Conservation (phyloP, 1,140 invertebrate genomes). For the Trichomalopsis sarcophagae region DNA sequence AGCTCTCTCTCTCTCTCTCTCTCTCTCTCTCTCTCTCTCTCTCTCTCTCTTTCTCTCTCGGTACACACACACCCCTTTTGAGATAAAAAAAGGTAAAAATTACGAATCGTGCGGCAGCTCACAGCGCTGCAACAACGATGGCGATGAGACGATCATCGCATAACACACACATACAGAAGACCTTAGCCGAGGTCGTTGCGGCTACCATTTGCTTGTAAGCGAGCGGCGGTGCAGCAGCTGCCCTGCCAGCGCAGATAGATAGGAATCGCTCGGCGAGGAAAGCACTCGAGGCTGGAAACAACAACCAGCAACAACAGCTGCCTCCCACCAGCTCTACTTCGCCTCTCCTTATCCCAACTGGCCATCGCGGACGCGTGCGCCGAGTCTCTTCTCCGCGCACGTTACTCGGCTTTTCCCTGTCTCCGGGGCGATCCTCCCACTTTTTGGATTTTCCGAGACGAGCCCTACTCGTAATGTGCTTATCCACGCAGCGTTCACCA, state of each 20-base stretch:
- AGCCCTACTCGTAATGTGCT: neutral
- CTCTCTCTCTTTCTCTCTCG: neutral
- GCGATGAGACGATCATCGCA: neutral
- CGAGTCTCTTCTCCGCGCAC: neutral
- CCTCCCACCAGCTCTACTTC: slow-evolving; percentile 57
- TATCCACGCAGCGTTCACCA: neutral
- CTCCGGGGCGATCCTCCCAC: neutral
- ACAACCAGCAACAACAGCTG: slow-evolving; percentile 60
- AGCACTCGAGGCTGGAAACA: slow-evolving; percentile 57
- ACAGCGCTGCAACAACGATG: neutral
- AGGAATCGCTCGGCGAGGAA: slow-evolving; percentile 49
- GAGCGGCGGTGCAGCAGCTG: slow-evolving; percentile 57
- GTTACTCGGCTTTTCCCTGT: neutral
- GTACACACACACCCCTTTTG: no score
- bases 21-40: no score
- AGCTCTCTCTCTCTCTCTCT: no score
- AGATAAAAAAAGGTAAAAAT: neutral
- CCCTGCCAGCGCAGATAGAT: slow-evolving; percentile 29
- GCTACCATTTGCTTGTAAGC: slow-evolving; percentile 49
- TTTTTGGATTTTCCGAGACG: neutral
- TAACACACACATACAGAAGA: neutral
- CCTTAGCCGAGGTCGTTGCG: slow-evolving; percentile 27
- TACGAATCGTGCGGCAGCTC: slow-evolving; percentile 19
- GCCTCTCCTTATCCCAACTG: slow-evolving; percentile 9
- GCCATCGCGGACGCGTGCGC: neutral